phyloP scores from a whole-genome alignment of 2,888 invertebrate species.

The Deilephila porcellus region DNA sequence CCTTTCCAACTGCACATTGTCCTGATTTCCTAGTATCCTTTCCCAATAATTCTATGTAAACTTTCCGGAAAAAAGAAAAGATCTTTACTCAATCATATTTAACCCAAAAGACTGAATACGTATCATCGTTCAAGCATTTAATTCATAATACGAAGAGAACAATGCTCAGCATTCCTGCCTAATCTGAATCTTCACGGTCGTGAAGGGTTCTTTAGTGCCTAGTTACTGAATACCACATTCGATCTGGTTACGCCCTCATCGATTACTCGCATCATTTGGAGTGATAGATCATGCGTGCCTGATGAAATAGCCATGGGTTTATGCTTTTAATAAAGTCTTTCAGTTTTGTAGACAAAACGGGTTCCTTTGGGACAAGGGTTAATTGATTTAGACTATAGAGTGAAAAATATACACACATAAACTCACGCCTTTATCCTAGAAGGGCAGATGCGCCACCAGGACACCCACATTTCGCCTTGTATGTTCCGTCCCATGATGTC shows the following conservation, averaged over 20 bases:
- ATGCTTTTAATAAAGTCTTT: conserved; percentile 8
- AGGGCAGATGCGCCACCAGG: too few relatives aligned
- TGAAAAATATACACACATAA: too few relatives aligned
- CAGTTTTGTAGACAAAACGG: background rate
- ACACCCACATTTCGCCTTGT: too few relatives aligned
- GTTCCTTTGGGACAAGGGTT: background rate
- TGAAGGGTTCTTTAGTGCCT: conserved; percentile 21
- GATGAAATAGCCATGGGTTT: conserved; percentile 2
- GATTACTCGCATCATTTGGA: conserved; percentile 11
- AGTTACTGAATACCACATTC: conserved; percentile 29
- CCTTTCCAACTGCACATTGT: too few relatives aligned
- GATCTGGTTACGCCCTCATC: conserved; percentile 28
- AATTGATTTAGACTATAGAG: background rate
- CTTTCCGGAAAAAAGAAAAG: too few relatives aligned
- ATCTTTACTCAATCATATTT: too few relatives aligned
- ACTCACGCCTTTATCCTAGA: too few relatives aligned
- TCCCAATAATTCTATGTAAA: too few relatives aligned
- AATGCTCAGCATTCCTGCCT: background rate
- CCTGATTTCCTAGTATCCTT: too few relatives aligned
- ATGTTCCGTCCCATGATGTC: too few relatives aligned
- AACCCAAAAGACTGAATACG: background rate
- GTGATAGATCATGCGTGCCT: conserved; percentile 17
- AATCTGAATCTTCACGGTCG: conserved; percentile 15
- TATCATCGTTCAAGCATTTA: background rate
- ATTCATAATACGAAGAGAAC: background rate